Evolutionary conservation across 2,797 vertebrate species (phyloP).

Genomic region (Karalla daura): DNA sequence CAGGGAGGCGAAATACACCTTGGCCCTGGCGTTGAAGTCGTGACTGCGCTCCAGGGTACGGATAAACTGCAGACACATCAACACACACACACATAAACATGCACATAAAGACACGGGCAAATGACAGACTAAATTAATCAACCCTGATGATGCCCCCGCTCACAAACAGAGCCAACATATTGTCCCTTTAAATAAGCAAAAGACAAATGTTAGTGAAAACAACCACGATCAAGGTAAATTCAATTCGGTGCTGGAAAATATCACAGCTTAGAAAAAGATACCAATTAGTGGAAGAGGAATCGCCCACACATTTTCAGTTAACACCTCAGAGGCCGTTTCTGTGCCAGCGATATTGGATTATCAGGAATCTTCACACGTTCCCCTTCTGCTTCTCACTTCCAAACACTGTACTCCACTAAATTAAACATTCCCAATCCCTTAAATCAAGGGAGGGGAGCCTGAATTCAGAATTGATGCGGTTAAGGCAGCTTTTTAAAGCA

Average conservation of each 20-base stretch:
- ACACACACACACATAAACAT: constrained; percentile 4
- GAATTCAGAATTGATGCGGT: constrained; percentile 26
- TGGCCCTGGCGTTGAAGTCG: constrained; percentile 95
- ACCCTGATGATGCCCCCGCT: constrained; percentile 2
- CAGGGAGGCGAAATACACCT: constrained; percentile 95
- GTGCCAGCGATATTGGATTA: constrained; percentile 59
- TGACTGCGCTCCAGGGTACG: constrained; percentile 93
- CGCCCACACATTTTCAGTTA: constrained; percentile 57
- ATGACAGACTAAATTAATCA: constrained; percentile 41
- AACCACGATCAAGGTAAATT: constrained; percentile 67
- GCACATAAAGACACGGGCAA: constrained; percentile 20
- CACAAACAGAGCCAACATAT: constrained; percentile 35
- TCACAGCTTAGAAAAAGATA: constrained; percentile 44
- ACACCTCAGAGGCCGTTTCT: constrained; percentile 61
- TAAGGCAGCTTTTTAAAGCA: constrained; percentile 8
- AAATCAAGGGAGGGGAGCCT: constrained; percentile 5
- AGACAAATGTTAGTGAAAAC: constrained; percentile 43
- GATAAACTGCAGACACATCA: constrained; percentile 87
- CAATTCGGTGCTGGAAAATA: constrained; percentile 48
- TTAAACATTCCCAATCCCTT: constrained; percentile 18
- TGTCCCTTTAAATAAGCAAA: constrained; percentile 49
- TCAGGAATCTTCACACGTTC: constrained; percentile 65
- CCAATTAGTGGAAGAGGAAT: constrained; percentile 60
- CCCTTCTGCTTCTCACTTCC: constrained; percentile 38
- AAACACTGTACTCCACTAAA: constrained; percentile 18